Conservation (phyloP, 2,888 invertebrate species). For the Heteromyza rotundicornis region DNA sequence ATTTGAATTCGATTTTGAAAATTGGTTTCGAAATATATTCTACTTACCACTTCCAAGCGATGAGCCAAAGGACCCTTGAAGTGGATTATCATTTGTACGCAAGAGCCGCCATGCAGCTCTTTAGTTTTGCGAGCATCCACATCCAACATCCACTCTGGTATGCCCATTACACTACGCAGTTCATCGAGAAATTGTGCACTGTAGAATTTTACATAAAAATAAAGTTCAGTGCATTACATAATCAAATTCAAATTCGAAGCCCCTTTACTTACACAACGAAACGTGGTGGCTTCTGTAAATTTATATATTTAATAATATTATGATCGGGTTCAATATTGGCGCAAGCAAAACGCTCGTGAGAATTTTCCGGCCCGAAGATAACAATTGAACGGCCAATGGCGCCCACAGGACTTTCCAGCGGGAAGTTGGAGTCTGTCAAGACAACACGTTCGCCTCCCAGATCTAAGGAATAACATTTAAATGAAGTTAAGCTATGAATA, state of each 20-base stretch:
- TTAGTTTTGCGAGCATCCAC: conserved; percentile 83
- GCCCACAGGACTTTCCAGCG: conserved; percentile 77
- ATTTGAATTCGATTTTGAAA: background rate
- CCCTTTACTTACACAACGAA: conserved; percentile 84
- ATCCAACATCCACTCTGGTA: conserved; percentile 88
- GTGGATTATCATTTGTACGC: conserved; percentile 85
- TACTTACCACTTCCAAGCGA: conserved; percentile 74
- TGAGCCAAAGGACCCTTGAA: conserved; percentile 84
- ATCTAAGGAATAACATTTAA: conserved; percentile 58
- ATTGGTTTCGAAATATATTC: background rate
- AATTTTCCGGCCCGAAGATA: conserved; percentile 77
- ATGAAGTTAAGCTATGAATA: background rate
- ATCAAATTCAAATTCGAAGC: too few relatives aligned
- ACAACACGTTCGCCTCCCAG: conserved; percentile 79
- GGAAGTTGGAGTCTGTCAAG: conserved; percentile 86
- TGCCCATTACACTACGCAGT: conserved; percentile 79
- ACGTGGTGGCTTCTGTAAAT: conserved; percentile 83
- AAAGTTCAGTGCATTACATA: too few relatives aligned
- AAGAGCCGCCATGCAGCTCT: conserved; percentile 76
- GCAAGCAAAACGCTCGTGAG: conserved; percentile 79
- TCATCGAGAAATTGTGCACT: conserved; percentile 86
- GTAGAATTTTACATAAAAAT: too few relatives aligned
- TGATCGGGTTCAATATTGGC: conserved; percentile 91
- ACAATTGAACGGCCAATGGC: conserved; percentile 87
- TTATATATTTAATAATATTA: conserved; percentile 88